phyloP scores from a whole-genome alignment of 2,888 invertebrate species.

The Pyrgus malvae region DNA sequence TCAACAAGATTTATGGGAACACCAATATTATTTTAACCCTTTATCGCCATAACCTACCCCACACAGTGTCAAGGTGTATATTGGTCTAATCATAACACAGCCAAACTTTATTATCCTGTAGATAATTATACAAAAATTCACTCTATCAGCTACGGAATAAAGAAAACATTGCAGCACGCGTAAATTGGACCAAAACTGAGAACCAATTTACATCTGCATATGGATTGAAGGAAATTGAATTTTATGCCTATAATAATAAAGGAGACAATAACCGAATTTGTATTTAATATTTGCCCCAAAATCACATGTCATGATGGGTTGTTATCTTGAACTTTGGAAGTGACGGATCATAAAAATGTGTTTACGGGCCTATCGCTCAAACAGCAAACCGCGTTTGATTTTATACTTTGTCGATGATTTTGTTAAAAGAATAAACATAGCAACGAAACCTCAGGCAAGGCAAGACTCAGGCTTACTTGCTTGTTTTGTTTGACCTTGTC shows the following conservation, averaged over 20 bases:
- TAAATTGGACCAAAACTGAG: neutral
- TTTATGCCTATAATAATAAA: neutral
- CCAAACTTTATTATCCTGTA: too few relatives aligned
- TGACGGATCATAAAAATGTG: constrained; percentile 16
- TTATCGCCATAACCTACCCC: constrained; percentile 35
- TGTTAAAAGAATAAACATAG: too few relatives aligned
- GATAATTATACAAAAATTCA: neutral
- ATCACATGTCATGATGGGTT: neutral
- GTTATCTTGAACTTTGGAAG: constrained; percentile 11
- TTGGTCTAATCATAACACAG: constrained; percentile 19
- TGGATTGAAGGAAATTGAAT: neutral
- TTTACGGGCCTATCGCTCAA: constrained; percentile 1
- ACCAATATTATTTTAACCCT: constrained; percentile 30
- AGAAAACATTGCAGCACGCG: neutral
- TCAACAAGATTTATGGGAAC: constrained; percentile 30
- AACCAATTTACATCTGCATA: neutral
- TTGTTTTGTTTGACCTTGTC: too few relatives aligned
- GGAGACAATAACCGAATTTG: neutral
- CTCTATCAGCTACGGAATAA: neutral
- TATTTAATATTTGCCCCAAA: neutral
- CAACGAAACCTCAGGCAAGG: too few relatives aligned
- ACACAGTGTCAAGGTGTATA: constrained; percentile 17
- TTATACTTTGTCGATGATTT: neutral
- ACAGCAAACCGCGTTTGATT: neutral
- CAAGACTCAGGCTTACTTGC: too few relatives aligned